A percentile compares a stretch with the other conserved stretches of the same genome.
phyloP scores from a whole-genome alignment of 1,140 invertebrate species.

The Anagrus nilaparvatae region DNA sequence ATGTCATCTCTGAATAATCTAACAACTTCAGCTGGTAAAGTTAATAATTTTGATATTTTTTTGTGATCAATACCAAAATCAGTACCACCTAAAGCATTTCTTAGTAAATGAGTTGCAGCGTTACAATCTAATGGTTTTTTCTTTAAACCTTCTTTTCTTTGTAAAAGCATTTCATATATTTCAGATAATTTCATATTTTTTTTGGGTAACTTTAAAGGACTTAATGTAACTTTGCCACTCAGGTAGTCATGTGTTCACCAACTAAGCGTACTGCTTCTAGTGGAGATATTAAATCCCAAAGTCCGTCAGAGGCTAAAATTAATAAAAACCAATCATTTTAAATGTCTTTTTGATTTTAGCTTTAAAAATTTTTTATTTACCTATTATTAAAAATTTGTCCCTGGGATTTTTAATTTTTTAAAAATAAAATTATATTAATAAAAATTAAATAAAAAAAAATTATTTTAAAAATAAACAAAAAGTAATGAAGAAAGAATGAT shows the following conservation, averaged over 20 bases:
- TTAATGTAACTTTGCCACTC: slow-evolving; percentile 77
- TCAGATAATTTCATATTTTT: slow-evolving; percentile 66
- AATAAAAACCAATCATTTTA: background rate
- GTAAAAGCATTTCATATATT: slow-evolving; percentile 64
- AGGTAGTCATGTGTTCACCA: slow-evolving; percentile 92
- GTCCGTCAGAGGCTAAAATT: slow-evolving; percentile 59
- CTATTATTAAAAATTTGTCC: slow-evolving; percentile 92
- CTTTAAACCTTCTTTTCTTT: slow-evolving; percentile 64
- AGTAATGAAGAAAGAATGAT: no score
- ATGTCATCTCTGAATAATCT: slow-evolving; percentile 86
- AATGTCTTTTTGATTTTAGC: no score
- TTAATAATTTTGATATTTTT: slow-evolving; percentile 77
- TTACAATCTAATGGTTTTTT: slow-evolving; percentile 81
- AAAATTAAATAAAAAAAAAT: no score
- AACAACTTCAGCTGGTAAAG: slow-evolving; percentile 71
- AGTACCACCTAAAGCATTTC: slow-evolving; percentile 83
- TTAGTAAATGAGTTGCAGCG: slow-evolving; percentile 86
- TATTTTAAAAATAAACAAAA: no score
- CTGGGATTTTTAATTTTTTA: slow-evolving; percentile 68
- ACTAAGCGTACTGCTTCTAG: slow-evolving; percentile 67
- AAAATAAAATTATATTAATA: no score
- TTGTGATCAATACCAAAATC: slow-evolving; percentile 83
- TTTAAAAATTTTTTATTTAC: no score
- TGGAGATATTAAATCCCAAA: slow-evolving; percentile 91
- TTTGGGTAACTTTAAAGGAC: slow-evolving; percentile 61